Evolutionary conservation across 2,797 vertebrate species (phyloP).

Genomic region (Hybognathus amarus): DNA sequence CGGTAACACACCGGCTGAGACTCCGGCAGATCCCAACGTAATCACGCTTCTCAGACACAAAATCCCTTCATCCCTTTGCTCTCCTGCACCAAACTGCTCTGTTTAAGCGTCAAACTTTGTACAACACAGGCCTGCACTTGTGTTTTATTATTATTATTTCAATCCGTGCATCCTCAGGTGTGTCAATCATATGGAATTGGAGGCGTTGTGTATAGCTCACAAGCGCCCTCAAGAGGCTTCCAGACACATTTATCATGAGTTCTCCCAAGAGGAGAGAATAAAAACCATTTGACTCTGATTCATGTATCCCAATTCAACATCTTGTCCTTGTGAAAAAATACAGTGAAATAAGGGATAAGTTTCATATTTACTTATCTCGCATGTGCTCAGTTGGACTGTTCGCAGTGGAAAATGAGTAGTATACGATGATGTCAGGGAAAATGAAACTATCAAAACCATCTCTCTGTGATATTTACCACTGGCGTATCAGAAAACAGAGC

Average conservation of each 20-base stretch:
- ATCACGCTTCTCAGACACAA: constrained; percentile 37
- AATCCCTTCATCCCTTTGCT: constrained; percentile 26
- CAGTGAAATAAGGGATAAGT: neutral
- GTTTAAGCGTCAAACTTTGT: constrained; percentile 29
- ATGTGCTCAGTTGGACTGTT: neutral
- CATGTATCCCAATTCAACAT: constrained; percentile 14
- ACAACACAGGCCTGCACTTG: constrained; percentile 1
- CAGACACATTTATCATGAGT: neutral
- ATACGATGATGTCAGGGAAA: constrained; percentile 44
- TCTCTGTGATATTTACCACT: neutral
- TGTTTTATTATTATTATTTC: constrained; percentile 27
- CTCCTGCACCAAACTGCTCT: constrained; percentile 19
- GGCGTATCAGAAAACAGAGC: neutral
- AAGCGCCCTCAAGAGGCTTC: constrained; percentile 41
- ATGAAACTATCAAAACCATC: constrained; percentile 37
- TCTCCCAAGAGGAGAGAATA: neutral
- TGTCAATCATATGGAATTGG: constrained; percentile 18
- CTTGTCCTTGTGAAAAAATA: neutral
- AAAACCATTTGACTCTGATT: constrained; percentile 23
- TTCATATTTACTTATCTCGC: constrained; percentile 6
- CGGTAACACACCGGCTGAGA: constrained; percentile 28
- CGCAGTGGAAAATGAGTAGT: constrained; percentile 42
- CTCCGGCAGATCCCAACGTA: constrained; percentile 29
- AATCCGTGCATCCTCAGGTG: constrained; percentile 17
- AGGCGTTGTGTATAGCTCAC: constrained; percentile 3